Evolutionary conservation across 2,113 vertebrate species (phyloP), one percentile per base, ranked within the genome.

Genomic region (Colossoma macropomum): DNA sequence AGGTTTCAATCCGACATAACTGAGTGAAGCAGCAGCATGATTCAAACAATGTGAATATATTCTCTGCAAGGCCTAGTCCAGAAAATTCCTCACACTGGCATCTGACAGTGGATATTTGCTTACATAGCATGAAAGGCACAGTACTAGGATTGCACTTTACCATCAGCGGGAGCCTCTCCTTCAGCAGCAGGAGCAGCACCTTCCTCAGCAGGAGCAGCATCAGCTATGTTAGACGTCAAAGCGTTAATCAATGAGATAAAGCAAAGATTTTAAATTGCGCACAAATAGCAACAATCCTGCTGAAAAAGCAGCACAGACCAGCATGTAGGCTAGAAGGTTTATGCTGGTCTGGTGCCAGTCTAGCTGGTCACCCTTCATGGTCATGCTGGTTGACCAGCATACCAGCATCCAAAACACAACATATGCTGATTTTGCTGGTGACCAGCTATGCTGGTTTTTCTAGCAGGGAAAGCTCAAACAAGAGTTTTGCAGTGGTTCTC

Each of bases 141-240:
- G 9, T 8, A 63, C 48, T 54, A 32, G 30, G 63, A 63, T 71
- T 28, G 19, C 16, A 28, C 11, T 75, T 84, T 72, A 76, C 85
- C 82, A 23, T 75, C 76, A 48, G 65, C 82, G 17, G 84, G 75
- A 19, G 84, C 75, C 32, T 83, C 41, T 50, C 65, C 54, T 34
- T 83, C 69, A 80, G 86, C 81, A 17, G 73, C 25, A 56, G 56
- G 21, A 59, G 75, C 75, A 45, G 45, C 70, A 0, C 52, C 80
- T 34, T 59, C 77, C 75, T 69, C 52, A 21, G 66, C 60, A 23
- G 66, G 69, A 2, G 81, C 84, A 30, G 60, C 81, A 48, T 65
- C 62, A 77, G 84, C 81, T 85, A 30, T 68, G 82, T 70, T 30
- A 80, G 32, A 80, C 45, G 68, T 69, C 38, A 71, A 60, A 76